Evolutionary conservation across 2,797 vertebrate genomes (phyloP), one percentile per base, ranked within the genome.

Genomic region (Phoebastria nigripes): DNA sequence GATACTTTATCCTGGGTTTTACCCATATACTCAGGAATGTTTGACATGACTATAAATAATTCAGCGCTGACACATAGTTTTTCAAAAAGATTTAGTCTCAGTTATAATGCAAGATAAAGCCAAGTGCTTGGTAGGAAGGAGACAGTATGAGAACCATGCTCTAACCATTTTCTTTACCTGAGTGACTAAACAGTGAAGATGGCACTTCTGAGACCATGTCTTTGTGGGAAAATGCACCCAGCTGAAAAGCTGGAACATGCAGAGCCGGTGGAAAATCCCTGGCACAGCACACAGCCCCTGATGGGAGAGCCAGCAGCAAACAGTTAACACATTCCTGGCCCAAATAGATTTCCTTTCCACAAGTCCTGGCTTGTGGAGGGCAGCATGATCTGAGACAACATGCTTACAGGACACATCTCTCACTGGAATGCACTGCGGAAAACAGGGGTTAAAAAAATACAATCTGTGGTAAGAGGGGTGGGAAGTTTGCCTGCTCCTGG

Each of bases 21-120:
- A 92, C 76, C 81, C 92, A 66, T 72, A 51, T 51, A 74, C 69
- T 96, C 76, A 78, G 93, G 93, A 96, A 96, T 96, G 94, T 88
- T 92, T 94, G 90, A 94, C 92, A 81, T 51, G 90, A 61, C 89
- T 95, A 94, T 96, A 96, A 96, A 95, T 97, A 96, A 94, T 94
- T 87, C 94, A 81, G 91, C 10, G 76, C 87, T 95, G 87, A 92
- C 89, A 96, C 85, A 87, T 7, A 91, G 69, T 78, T 94, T 96
- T 96, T 89, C 41, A 85, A 41, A 92, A 92, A 78, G 35, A 87
- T 85, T 92, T 89, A 22, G 25, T 62, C 82, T 92, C 92, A 76
- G 62, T 86, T 89, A 54, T 59, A 91, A 91, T 56, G 51, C 62
- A 90, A 81, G 87, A 93, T 55, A 89, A 85, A 92, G 52, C 51